These are phyloP conservation scores for Lophochroa leadbeateri DNA, from an alignment of 2,113 vertebrate genomes.

Conservation along the genomic window DNA sequence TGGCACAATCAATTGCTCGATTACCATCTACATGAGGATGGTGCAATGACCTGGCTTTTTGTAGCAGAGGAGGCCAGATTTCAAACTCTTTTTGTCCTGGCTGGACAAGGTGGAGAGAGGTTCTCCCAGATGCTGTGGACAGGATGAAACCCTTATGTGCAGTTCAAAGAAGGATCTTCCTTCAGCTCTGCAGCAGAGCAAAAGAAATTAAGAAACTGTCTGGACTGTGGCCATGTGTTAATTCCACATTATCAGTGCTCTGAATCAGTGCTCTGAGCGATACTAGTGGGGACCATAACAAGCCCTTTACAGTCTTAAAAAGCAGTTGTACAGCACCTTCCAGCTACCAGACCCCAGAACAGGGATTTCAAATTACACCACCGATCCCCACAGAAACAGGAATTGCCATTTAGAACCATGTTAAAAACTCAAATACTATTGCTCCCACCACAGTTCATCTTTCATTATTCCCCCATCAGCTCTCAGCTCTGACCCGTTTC, in stretches of 20 bases:
- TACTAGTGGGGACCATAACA: rapidly evolving
- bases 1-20: neutral
- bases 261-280: rapidly evolving
- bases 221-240: neutral
- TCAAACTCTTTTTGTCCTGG: neutral
- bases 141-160: rapidly evolving
- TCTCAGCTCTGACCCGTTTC: neutral
- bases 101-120: neutral
- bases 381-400: neutral
- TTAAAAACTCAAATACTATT: neutral
- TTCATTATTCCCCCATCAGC: neutral
- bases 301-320: neutral
- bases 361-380: neutral
- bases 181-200: neutral
- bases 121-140: neutral
- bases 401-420: neutral
- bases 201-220: neutral
- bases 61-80: neutral
- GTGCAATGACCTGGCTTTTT: neutral
- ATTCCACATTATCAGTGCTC: neutral
- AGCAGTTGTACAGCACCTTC: neutral
- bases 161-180: neutral
- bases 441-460: neutral
- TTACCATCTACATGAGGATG: neutral
- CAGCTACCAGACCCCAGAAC: neutral